Conservation (phyloP, 2,888 invertebrate species). For the Pollenia amentaria region DNA sequence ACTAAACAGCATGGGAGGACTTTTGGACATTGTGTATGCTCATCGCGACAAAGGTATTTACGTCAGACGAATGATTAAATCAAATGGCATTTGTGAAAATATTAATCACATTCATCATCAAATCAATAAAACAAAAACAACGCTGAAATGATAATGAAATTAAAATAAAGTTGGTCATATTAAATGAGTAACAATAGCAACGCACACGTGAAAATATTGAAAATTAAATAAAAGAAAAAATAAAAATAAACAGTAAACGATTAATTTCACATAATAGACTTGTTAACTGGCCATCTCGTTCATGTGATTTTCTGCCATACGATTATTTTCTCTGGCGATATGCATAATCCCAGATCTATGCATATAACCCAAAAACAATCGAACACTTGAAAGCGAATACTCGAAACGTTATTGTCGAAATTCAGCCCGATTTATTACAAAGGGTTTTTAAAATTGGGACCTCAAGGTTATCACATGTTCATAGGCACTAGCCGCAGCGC, state of each 20-base stretch:
- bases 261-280: not conserved
- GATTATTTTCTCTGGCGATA: not conserved
- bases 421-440: not conserved
- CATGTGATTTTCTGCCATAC: not conserved
- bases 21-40: conserved; percentile 25
- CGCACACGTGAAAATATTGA: not conserved
- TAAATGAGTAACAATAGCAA: conserved; percentile 6
- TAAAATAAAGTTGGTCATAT: conserved; percentile 22
- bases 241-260: not conserved
- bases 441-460: too few species aligned
- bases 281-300: not conserved
- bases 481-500: too few species aligned
- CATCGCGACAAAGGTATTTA: conserved; percentile 55
- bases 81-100: conserved; percentile 72
- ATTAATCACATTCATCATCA: conserved; percentile 65
- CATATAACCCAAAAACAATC: not conserved
- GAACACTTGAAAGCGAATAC: not conserved
- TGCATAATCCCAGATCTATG: not conserved
- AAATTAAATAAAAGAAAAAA: conserved; percentile 12
- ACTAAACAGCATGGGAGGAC: conserved; percentile 19
- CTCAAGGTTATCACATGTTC: too few species aligned
- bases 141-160: conserved; percentile 54
- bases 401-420: not conserved
- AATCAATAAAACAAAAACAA: conserved; percentile 9
- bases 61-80: conserved; percentile 69